Base-by-base conservation (phyloP, 1,140 invertebrate species). In the Saxidomus purpurata region DNA sequence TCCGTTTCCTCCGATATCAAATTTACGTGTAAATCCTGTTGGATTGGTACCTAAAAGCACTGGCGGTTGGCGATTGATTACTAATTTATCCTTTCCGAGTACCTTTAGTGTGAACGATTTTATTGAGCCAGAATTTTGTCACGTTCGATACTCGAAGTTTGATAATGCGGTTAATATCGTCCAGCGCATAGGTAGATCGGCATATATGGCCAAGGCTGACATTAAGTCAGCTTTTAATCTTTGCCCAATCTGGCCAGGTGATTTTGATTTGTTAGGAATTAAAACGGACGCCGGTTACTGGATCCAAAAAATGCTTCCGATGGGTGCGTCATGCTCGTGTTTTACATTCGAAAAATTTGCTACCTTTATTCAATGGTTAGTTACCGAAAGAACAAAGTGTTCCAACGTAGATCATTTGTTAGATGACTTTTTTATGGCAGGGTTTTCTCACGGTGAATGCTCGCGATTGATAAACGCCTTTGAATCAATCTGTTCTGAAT, bases 151-250 rank as follows among this genome's bases (percentile, higher is more conserved):
- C 61, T 55, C 85, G 19, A 38, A 9, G 1, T 77, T 87, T 80
- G 89, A 90, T 47, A 67, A 84, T 61, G 90, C 85, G 4, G 76
- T 84, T 1, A 31, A 77, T 19, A 85, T 88, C 19, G 61, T 90
- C 28, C 74, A 77, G 2, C 83, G 47, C 22, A 49, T 88, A 36
- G 81, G 61, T 17, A 49, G 9, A 40, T 69, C 49, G 1, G 55
- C 47, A 4, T 77, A 79, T 31, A 38, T 90, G 19, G 69, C 84
- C 25, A 90, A 90, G 47, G 49, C 49, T 6, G 86, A 89, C 31
- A 82, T 89, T 19, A 86, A 86, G 31, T 89, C 90, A 63, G 90
- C 87, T 28, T 91, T 89, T 76, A 25, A 80, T 28, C 36, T 84
- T 9, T 52, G 43, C 19, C 47, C 25, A 34, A 52, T 79, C 15